A percentile compares a stretch with the other conserved stretches of the same genome.
Conservation (phyloP, 2,797 vertebrate species). For the Orestias chungarensis region DNA sequence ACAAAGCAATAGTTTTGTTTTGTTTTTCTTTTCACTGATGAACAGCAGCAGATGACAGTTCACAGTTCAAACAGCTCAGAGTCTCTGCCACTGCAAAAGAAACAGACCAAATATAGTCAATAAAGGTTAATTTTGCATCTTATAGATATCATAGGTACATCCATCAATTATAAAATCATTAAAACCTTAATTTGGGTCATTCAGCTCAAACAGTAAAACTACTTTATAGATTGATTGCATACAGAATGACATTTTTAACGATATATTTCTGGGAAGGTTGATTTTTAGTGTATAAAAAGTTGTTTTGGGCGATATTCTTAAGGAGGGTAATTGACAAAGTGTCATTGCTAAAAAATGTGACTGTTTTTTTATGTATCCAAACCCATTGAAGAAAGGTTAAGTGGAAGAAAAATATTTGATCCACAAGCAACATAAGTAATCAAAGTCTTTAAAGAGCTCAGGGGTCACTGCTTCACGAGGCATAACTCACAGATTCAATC, state of each 20-base stretch:
- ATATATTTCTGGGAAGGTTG: neutral
- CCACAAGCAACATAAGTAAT: neutral
- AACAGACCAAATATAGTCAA: slow-evolving; percentile 17
- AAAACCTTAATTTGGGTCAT: neutral
- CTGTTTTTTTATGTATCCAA: neutral
- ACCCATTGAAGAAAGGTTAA: neutral
- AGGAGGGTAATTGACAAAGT: neutral
- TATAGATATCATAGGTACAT: neutral
- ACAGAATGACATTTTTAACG: neutral
- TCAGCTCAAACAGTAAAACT: neutral
- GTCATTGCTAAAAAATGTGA: neutral
- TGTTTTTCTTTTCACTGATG: slow-evolving; percentile 21
- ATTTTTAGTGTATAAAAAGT: neutral
- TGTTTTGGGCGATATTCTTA: neutral
- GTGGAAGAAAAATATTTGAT: neutral
- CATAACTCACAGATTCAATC: neutral
- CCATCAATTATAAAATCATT: neutral
- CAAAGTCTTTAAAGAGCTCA: neutral
- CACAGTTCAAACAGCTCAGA: slow-evolving; percentile 14
- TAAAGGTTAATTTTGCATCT: neutral
- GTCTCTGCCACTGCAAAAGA: slow-evolving; percentile 50
- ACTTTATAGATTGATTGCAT: neutral
- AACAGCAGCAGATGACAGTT: slow-evolving; percentile 27
- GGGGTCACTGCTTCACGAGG: neutral
- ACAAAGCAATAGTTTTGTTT: slow-evolving; percentile 9